A percentile compares a stretch with the other conserved stretches of the same genome.
Evolutionary conservation across 2,888 invertebrate species (phyloP).

Genomic region (Oligia strigilis): DNA sequence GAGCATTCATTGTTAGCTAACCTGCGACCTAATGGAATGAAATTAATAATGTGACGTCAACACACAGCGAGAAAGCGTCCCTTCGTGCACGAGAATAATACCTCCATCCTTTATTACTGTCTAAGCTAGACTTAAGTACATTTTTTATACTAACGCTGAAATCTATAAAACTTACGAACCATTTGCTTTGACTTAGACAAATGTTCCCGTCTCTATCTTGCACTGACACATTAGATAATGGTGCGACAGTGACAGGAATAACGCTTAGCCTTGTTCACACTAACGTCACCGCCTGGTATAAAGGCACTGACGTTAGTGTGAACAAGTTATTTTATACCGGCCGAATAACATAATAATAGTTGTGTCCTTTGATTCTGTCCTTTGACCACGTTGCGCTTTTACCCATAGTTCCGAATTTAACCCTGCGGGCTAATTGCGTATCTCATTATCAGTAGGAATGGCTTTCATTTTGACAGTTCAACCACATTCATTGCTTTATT

Average conservation of each 20-base stretch:
- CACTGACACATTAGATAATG: neutral
- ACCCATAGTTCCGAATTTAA: neutral
- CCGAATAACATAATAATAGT: neutral
- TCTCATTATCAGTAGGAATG: no score
- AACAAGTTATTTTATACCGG: neutral
- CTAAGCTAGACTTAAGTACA: neutral
- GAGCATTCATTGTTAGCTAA: conserved; percentile 11
- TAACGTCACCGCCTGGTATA: no score
- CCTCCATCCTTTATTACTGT: conserved; percentile 7
- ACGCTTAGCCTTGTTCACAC: no score
- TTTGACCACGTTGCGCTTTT: neutral
- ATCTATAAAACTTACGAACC: neutral
- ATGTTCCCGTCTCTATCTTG: neutral
- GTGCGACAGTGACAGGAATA: neutral
- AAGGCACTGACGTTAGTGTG: neutral
- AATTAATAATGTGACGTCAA: conserved; percentile 31
- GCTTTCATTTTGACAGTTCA: no score
- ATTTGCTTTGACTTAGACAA: neutral
- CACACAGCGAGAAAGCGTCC: conserved; percentile 6
- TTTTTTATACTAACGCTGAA: neutral
- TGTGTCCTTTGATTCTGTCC: neutral
- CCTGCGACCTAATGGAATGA: conserved; percentile 15
- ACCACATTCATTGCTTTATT: no score
- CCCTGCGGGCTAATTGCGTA: no score
- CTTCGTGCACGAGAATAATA: neutral